Percentiles rank a stretch among this genome's conserved stretches.
phyloP scores from a whole-genome alignment of 2,888 invertebrate genomes.

The Eristalinus sepulchralis region DNA sequence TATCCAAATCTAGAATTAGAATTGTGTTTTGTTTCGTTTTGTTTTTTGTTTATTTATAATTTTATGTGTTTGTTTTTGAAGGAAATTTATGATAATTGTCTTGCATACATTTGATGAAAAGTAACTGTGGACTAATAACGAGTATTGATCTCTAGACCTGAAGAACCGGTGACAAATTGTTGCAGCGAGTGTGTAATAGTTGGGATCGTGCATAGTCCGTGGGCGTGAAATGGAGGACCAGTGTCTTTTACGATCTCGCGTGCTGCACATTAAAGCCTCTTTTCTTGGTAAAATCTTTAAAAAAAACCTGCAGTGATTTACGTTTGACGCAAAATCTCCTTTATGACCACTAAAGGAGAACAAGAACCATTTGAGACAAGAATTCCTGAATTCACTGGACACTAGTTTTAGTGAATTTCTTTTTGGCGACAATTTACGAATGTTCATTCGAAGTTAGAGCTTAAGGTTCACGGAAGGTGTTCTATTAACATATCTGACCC shows the following conservation, averaged over 20 bases:
- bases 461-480: no score
- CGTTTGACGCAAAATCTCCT: no score
- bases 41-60: background rate
- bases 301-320: no score
- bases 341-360: no score
- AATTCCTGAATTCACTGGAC: no score
- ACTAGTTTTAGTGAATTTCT: no score
- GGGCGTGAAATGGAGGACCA: background rate
- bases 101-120: background rate
- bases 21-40: background rate
- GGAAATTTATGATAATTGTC: background rate
- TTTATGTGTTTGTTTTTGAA: background rate
- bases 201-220: background rate
- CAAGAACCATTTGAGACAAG: no score
- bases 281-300: no score
- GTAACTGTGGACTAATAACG: background rate
- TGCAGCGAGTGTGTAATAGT: background rate
- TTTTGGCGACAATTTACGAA: no score
- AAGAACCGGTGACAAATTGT: background rate
- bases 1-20: conserved; percentile 4
- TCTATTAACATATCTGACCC: no score
- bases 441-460: no score
- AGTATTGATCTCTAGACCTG: background rate
- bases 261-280: background rate
- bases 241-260: background rate